Evolutionary conservation across 64 coral and sea anemone genomes (phyloP), one percentile per base, ranked within the genome.

Genomic region (Pocillopora damicornis): DNA sequence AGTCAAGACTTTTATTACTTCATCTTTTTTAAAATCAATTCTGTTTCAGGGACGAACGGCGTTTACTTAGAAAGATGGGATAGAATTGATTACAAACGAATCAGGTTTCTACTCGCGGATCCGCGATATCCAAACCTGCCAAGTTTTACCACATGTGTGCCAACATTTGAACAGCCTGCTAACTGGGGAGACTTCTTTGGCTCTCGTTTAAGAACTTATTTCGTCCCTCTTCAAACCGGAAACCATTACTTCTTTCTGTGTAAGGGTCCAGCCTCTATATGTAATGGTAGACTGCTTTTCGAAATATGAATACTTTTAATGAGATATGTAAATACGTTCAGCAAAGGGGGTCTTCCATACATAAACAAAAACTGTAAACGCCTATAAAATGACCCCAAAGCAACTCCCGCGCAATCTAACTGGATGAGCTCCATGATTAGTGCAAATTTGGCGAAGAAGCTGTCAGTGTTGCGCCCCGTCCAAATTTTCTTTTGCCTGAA

Each of bases 51-150:
- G 25, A 63, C n/a, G 23, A 22, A 60, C 17, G 94, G 94, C 35
- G 90, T 88, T 5, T 76, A 89, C 17, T 68, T 95, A 2, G 94
- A 95, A 42, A 95, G 92, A 89, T 95, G 94, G 94, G 94, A 92
- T 9, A 69, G 87, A 36, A 88, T 95, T 30, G 94, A 95, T 77
- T 88, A 80, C 0, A 89, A 89, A 64, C 64, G 76, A 3, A 57
- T 95, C 14, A 66, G 75, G 63, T 84, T 80, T 14, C 72, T 95
- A 23, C 63, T 87, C 8, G 23, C 78, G 15, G 76, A 92, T 72
- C 60, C 77, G 6, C 80, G 81, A 9, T 95, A 61, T 66, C 94
- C 94, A 58, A 63, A 81, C 66, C 63, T 95, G 35, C 94, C 94
- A 37, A 82, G 74, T 7, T 61, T 60, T 71, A 16, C 75, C n/a